Evolutionary conservation across 1,140 invertebrate genomes (phyloP), one percentile per base, ranked within the genome.

Genomic region (Bombus impatiens): DNA sequence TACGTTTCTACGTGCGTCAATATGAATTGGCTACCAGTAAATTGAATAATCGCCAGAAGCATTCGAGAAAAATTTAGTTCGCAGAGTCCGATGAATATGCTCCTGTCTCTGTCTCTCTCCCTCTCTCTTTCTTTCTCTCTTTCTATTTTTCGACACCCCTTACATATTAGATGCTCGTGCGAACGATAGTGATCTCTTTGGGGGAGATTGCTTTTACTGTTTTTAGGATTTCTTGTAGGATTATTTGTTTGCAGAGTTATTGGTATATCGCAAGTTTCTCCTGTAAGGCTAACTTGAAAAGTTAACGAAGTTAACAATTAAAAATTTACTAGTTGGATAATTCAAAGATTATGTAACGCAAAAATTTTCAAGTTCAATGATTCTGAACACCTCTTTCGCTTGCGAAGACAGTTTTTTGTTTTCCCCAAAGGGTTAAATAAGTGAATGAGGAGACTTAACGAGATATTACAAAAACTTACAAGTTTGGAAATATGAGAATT

Each of bases 41-140:
- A 93, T 94, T 93, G 93, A 89, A 94, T 94, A 94, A 94, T 94
- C 91, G 91, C 78, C 89, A 89, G 88, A 86, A 90, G 86, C 86
- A 88, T 89, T 84, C 77, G 86, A 86, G 88, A 78, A 87, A 83
- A 79, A 65, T 67, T 76, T 79, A 53, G 18, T 35, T 42, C 32
- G 53, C 35, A 18, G 40, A 40, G 32, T 35, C 35, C 1, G 47
- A 62, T 37, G 18, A 59, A 35, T 68, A 74, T 32, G 5, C 13
- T 44, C 57, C 78, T 8, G 0, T n/a, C 28, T 35, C 57, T 35
- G 10, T 77, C 59, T 44, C 0, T 57, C 35, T 28, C 42, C 12
- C 42, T 42, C 40, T 42, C 10, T 35, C 25, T 42, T 65, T 40
- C 5, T 28, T n/a, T 4, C 57, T 78, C 35, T 25, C 37, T 35